phyloP scores from a whole-genome alignment of 2,113 vertebrate species.

The Poeciliopsis turrubarensis region DNA sequence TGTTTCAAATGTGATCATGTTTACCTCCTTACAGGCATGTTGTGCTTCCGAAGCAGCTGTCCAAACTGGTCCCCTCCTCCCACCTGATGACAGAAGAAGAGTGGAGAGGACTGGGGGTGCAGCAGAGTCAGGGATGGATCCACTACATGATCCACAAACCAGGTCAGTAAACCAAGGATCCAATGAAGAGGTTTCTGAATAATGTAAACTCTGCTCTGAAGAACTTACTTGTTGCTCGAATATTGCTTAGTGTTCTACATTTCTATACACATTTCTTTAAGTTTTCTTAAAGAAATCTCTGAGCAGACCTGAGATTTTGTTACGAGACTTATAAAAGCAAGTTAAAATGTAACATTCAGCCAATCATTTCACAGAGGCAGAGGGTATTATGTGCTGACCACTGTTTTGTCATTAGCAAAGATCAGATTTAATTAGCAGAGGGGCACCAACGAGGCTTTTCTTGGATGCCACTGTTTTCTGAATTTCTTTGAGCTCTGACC shows the following conservation, averaged over 20 bases:
- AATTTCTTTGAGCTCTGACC: no score
- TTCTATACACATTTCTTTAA: background rate
- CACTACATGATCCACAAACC: constrained; percentile 98
- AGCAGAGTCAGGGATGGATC: constrained; percentile 96
- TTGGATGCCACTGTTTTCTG: no score
- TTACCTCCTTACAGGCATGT: constrained; percentile 83
- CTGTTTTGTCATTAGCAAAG: no score
- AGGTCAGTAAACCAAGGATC: constrained; percentile 74
- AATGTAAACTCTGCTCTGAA: no score
- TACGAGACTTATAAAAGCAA: background rate
- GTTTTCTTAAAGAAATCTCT: background rate
- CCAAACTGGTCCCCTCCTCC: constrained; percentile 90
- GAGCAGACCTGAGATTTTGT: background rate
- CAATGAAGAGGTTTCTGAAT: background rate
- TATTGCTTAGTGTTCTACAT: background rate
- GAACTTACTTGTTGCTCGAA: background rate
- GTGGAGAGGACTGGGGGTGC: constrained; percentile 93
- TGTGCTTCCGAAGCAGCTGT: constrained; percentile 93
- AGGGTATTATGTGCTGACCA: no score
- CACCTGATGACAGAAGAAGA: constrained; percentile 94
- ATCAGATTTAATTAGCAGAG: no score
- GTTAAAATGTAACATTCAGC: background rate
- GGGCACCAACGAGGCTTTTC: no score
- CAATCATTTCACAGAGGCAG: background rate
- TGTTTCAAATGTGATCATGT: background rate